These are phyloP conservation scores for Hyperopisus bebe DNA, from an alignment of 2,113 vertebrate species.

Conservation along the genomic window DNA sequence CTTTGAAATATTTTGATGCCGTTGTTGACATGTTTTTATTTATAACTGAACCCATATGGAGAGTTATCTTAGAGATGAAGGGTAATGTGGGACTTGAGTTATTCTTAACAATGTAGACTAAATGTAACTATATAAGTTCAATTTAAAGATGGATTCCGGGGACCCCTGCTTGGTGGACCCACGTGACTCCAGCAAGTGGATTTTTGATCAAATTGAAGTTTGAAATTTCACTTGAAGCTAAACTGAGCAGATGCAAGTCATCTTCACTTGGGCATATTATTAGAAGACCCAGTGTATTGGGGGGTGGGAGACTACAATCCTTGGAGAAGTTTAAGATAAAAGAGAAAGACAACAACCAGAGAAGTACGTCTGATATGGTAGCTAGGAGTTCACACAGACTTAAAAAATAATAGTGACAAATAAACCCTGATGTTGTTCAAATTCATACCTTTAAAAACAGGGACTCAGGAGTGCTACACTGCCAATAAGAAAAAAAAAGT, in stretches of 20 bases:
- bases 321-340: not conserved
- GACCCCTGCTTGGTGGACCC: not conserved
- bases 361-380: not conserved
- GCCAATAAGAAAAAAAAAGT: not conserved
- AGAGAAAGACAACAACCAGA: not conserved
- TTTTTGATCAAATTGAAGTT: not conserved
- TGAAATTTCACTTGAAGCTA: not conserved
- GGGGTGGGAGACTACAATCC: not conserved
- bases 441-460: not conserved
- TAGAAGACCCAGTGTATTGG: not conserved
- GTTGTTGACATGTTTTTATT: not conserved
- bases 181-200: not conserved
- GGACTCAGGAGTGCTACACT: not conserved
- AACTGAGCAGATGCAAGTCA: no score
- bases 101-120: not conserved
- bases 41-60: not conserved
- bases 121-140: not conserved
- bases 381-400: no score
- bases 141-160: not conserved
- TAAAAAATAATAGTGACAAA: not conserved
- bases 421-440: not conserved
- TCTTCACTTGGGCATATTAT: no score
- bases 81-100: not conserved
- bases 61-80: not conserved
- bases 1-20: not conserved